Evolutionary conservation across 1,140 invertebrate species (phyloP), one percentile per base, ranked within the genome.

Genomic region (Drosophila bocqueti): DNA sequence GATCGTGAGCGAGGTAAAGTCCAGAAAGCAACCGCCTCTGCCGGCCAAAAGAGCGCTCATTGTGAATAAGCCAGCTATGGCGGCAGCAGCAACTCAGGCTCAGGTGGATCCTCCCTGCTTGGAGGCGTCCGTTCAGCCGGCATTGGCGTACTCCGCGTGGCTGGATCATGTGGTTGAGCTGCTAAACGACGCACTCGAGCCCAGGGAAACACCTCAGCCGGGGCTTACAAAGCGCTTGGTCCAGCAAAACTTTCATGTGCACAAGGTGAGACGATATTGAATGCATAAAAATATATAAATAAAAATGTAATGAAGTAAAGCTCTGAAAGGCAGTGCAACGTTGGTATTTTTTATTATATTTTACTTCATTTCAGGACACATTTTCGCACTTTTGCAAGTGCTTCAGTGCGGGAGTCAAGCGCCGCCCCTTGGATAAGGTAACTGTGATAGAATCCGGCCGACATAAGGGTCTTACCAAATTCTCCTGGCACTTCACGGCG

Each of bases 141-240:
- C 81, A 0, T 60, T 93, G 26, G 67, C 79, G 13, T 93, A 85
- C 36, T 71, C 73, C 5, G 76, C 83, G 1, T 93, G 92, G 92
- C 43, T 93, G 43, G 91, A 92, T 16, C 76, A 92, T 87, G 84
- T 92, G 16, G 82, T 93, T 42, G 92, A 93, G 58, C 47, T 86
- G 11, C 63, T 93, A 10, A 92, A 92, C 55, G 79, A 81, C 0
- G 58, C 50, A 36, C 46, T 92, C 10, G 69, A 66, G 9, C 82
- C 91, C 6, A 29, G 49, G 5, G 45, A 54, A 0, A 63, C n/a
- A 1, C 55, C 54, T 13, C 8, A 15, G 11, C 24, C 45, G 9
- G 21, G 54, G 2, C 40, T 50, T 18, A 21, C 43, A 40, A 75
- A 24, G 3, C 79, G 72, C 9, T 46, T 47, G 26, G 31, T 91